Conservation (phyloP, 2,888 invertebrate genomes). For the Pediacus dermestoides region DNA sequence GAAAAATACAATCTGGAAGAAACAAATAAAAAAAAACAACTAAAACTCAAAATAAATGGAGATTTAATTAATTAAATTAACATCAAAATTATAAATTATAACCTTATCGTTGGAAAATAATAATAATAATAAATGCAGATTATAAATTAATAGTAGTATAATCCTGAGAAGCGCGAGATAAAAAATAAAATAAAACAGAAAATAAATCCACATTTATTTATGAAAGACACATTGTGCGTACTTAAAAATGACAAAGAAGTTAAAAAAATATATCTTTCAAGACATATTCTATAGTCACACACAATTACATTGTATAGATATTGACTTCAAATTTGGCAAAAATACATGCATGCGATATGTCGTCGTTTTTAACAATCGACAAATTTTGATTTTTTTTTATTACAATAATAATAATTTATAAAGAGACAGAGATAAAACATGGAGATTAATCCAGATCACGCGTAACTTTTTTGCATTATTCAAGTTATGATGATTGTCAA, state of each 20-base stretch:
- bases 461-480: conserved; percentile 28
- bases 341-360: conserved; percentile 44
- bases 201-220: conserved; percentile 14
- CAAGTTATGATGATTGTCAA: conserved; percentile 48
- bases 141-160: conserved; percentile 29
- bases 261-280: conserved; percentile 51
- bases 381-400: conserved; percentile 28
- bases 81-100: conserved; percentile 33
- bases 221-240: conserved; percentile 44
- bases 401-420: conserved; percentile 23
- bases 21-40: conserved; percentile 26
- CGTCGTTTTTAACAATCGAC: conserved; percentile 19
- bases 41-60: conserved; percentile 35
- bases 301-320: conserved; percentile 50
- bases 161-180: conserved; percentile 32
- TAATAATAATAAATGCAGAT: conserved; percentile 29
- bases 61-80: conserved; percentile 36
- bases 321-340: conserved; percentile 67
- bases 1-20: conserved; percentile 1
- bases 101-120: conserved; percentile 32
- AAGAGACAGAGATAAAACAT: conserved; percentile 29
- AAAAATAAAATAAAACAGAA: conserved; percentile 21
- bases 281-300: conserved; percentile 52
- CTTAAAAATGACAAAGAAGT: conserved; percentile 38
- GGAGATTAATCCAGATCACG: conserved; percentile 32